Conservation (phyloP, 2,888 invertebrate genomes). For the Asteroscopus sphinx region DNA sequence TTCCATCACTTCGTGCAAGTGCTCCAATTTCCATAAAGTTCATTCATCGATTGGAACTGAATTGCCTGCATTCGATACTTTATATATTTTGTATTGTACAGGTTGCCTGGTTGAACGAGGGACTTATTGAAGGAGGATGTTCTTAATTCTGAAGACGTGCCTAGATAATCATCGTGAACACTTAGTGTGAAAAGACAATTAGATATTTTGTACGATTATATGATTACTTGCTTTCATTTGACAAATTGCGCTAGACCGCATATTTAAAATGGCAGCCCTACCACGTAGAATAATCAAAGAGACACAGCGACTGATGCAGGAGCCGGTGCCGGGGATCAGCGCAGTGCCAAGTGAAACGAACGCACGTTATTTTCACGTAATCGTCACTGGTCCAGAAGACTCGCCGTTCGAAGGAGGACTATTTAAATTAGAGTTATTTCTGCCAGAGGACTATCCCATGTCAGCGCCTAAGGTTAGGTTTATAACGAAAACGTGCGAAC, state of each 20-base stretch:
- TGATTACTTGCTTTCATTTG: slow-evolving; percentile 88
- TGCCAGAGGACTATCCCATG: slow-evolving; percentile 99
- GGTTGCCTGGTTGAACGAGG: too few species aligned
- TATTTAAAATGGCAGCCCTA: slow-evolving; percentile 95
- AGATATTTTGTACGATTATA: slow-evolving; percentile 87
- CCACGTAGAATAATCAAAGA: slow-evolving; percentile 98
- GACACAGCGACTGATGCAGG: slow-evolving; percentile 99
- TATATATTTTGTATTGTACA: neutral
- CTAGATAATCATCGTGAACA: slow-evolving; percentile 78
- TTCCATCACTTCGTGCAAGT: slow-evolving; percentile 63
- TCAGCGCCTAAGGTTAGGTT: slow-evolving; percentile 99
- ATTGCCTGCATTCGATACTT: slow-evolving; percentile 22
- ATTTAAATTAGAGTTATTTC: slow-evolving; percentile 99
- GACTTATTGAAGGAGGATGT: too few species aligned
- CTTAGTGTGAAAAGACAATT: slow-evolving; percentile 84
- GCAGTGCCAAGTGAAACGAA: slow-evolving; percentile 99
- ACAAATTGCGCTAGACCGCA: slow-evolving; percentile 90
- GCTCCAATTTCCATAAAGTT: slow-evolving; percentile 48
- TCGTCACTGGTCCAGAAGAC: slow-evolving; percentile 98
- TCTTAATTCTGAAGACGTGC: slow-evolving; percentile 82
- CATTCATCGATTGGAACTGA: slow-evolving; percentile 56
- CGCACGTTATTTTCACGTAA: slow-evolving; percentile 99
- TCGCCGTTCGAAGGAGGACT: slow-evolving; percentile 99
- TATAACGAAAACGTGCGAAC: slow-evolving; percentile 99
- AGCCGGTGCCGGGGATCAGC: slow-evolving; percentile 99